These are phyloP conservation scores for Tonatia bakeri DNA, from an alignment of 2,113 vertebrate species.

Conservation along the genomic window DNA sequence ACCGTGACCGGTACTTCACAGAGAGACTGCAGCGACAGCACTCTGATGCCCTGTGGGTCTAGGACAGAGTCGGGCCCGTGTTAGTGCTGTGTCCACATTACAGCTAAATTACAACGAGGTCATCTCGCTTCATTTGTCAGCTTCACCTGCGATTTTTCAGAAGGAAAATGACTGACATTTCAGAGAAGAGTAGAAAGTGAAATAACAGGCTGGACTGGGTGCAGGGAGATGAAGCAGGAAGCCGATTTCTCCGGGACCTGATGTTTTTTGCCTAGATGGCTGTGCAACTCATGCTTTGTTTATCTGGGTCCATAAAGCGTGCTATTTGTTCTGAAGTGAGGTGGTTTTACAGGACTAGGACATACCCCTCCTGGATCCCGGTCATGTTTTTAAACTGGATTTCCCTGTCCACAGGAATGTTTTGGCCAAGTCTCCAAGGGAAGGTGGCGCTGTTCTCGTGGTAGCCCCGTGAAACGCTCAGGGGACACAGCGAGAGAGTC, in stretches of 20 bases:
- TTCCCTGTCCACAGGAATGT: not conserved
- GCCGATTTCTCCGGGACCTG: not conserved
- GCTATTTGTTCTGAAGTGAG: not conserved
- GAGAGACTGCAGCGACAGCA: too few relatives aligned
- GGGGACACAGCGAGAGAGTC: too few relatives aligned
- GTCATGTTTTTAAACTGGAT: not conserved
- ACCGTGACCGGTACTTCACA: not conserved
- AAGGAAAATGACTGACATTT: not conserved
- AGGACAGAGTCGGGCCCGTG: not conserved
- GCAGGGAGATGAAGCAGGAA: not conserved
- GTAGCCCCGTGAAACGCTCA: not conserved
- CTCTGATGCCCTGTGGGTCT: too few relatives aligned
- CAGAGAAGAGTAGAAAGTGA: not conserved
- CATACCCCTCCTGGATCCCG: not conserved
- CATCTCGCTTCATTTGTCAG: not conserved
- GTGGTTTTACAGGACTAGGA: not conserved
- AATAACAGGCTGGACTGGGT: rapidly evolving
- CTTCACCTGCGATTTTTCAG: not conserved
- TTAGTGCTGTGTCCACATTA: not conserved
- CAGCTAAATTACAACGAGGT: not conserved
- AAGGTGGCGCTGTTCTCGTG: rapidly evolving
- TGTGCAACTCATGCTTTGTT: not conserved
- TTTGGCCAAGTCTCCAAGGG: not conserved
- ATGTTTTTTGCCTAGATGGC: rapidly evolving
- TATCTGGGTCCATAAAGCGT: not conserved